A percentile compares a stretch with the other conserved stretches of the same genome.
Conservation (phyloP, 1,140 invertebrate species). For the Apocrypta bakeri region DNA sequence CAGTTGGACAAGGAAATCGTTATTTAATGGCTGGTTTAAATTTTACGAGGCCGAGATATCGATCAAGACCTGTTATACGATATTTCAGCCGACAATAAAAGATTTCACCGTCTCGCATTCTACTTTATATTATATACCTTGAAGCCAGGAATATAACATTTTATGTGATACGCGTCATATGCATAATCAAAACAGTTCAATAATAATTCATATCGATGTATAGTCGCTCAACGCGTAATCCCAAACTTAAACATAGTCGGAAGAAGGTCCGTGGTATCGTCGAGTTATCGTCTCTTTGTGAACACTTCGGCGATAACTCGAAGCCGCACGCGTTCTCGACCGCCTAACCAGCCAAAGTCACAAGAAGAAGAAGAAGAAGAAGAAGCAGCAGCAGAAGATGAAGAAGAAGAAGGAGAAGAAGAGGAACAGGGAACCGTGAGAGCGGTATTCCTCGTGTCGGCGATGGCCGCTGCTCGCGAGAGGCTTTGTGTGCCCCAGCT, state of each 20-base stretch:
- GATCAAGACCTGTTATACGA: not conserved
- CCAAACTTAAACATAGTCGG: not conserved
- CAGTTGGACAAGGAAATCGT: not conserved
- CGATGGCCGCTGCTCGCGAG: constrained; percentile 49
- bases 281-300: constrained; percentile 60
- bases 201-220: too few species aligned
- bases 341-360: not conserved
- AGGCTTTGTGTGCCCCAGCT: constrained; percentile 58
- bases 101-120: not conserved
- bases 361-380: constrained; percentile 1
- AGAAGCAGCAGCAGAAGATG: constrained; percentile 33
- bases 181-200: too few species aligned
- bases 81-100: not conserved
- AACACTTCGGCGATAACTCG: constrained; percentile 57
- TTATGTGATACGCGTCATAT: too few species aligned
- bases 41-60: not conserved
- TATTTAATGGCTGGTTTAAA: not conserved
- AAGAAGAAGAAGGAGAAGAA: constrained; percentile 36
- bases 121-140: too few species aligned
- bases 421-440: constrained; percentile 64
- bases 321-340: constrained; percentile 43
- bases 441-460: constrained; percentile 66
- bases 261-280: not conserved
- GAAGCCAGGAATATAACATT: too few species aligned
- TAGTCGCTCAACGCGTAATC: too few species aligned